phyloP scores from a whole-genome alignment of 1,140 invertebrate species.

The Ceratina calcarata region DNA sequence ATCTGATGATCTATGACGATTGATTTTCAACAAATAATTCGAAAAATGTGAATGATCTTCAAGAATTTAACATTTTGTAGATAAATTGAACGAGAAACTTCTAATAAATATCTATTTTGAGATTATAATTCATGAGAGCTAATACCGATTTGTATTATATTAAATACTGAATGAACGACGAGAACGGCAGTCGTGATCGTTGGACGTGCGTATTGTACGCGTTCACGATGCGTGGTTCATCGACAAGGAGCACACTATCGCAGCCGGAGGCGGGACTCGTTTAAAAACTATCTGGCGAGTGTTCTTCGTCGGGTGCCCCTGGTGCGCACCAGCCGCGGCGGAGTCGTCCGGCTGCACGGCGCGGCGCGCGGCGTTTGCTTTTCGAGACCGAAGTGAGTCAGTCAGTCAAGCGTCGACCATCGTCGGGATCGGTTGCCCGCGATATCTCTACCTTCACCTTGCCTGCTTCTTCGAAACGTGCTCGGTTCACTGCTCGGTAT shows the following conservation, averaged over 20 bases:
- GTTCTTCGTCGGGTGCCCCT: constrained; percentile 46
- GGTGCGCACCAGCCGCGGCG: constrained; percentile 42
- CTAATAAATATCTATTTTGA: no score
- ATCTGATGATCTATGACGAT: constrained; percentile 26
- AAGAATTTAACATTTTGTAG: background rate
- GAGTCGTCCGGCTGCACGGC: constrained; percentile 41
- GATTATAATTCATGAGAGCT: no score
- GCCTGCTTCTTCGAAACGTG: background rate
- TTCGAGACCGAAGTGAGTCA: constrained; percentile 52
- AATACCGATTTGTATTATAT: no score
- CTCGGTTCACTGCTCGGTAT: constrained; percentile 26
- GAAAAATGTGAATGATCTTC: background rate
- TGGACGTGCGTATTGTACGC: constrained; percentile 26
- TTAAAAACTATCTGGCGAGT: constrained; percentile 60
- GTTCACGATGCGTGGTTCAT: constrained; percentile 41
- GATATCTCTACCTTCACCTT: background rate
- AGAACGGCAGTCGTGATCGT: constrained; percentile 16
- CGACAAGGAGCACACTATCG: constrained; percentile 43
- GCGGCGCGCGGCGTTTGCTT: constrained; percentile 38
- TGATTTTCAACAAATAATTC: constrained; percentile 4
- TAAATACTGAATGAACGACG: no score
- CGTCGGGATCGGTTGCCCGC: constrained; percentile 27
- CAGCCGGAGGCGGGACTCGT: constrained; percentile 48
- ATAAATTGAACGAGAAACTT: background rate
- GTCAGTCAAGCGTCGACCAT: constrained; percentile 60